phyloP scores from a whole-genome alignment of 2,888 invertebrate species.

The Micoletzkya japonica region DNA sequence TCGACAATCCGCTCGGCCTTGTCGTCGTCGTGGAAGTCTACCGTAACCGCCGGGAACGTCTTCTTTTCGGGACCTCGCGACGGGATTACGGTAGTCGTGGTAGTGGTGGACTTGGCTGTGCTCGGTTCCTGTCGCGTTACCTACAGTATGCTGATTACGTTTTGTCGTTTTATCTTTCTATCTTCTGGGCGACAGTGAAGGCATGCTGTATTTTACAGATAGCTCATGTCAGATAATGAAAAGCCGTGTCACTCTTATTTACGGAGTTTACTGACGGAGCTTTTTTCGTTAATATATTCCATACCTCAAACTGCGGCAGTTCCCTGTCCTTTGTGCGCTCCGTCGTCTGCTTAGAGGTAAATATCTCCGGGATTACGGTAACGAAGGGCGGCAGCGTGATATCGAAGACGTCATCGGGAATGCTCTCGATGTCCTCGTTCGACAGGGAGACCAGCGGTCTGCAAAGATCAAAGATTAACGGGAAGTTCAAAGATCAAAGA shows the following conservation, averaged over 20 bases:
- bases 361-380: conserved; percentile 41
- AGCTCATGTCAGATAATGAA: too few relatives aligned
- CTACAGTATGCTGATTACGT: too few relatives aligned
- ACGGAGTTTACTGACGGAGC: background rate
- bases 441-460: conserved; percentile 54
- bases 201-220: too few relatives aligned
- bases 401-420: conserved; percentile 59
- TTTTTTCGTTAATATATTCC: background rate
- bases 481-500: conserved; percentile 5
- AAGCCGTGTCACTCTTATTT: too few relatives aligned
- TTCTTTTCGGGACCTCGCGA: background rate
- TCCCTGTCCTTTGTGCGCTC: too few relatives aligned
- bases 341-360: conserved; percentile 11
- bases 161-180: too few relatives aligned
- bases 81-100: conserved; percentile 1
- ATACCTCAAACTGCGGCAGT: conserved; percentile 20
- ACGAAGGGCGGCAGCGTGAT: conserved; percentile 58
- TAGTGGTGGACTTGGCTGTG: conserved; percentile 7
- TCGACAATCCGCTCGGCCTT: background rate
- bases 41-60: background rate
- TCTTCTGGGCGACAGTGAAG: too few relatives aligned
- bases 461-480: too few relatives aligned
- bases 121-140: too few relatives aligned
- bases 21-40: conserved; percentile 4
- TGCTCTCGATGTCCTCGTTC: conserved; percentile 51